A percentile compares a stretch with the other conserved stretches of the same genome.
phyloP scores from a whole-genome alignment of 2,888 invertebrate species.

The Hydraecia micacea region DNA sequence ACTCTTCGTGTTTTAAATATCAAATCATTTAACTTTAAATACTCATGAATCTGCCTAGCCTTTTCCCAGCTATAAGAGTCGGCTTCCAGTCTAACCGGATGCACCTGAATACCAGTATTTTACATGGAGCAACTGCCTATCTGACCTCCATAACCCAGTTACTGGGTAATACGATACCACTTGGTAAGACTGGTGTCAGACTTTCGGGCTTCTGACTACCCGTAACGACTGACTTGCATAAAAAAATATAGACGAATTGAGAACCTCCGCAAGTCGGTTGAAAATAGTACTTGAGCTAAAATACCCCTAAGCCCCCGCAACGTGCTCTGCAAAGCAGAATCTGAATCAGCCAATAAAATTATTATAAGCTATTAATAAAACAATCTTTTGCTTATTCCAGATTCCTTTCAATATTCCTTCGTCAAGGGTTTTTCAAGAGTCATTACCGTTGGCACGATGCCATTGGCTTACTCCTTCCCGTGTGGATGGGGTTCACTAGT shows the following conservation, averaged over 20 bases:
- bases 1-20: too few species aligned
- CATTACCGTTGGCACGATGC: slow-evolving; percentile 82
- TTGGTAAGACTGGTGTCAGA: too few species aligned
- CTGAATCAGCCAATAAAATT: neutral
- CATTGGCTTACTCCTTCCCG: slow-evolving; percentile 81
- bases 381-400: slow-evolving; percentile 68
- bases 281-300: neutral
- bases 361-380: slow-evolving; percentile 25
- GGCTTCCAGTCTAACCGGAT: too few species aligned
- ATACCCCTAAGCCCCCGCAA: neutral
- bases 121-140: too few species aligned
- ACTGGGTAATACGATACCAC: too few species aligned
- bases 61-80: too few species aligned
- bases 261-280: neutral
- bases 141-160: too few species aligned
- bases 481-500: slow-evolving; percentile 81
- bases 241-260: neutral
- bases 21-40: too few species aligned
- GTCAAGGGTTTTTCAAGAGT: slow-evolving; percentile 74
- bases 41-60: too few species aligned
- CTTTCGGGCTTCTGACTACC: too few species aligned
- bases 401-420: slow-evolving; percentile 73
- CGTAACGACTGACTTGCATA: neutral
- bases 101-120: too few species aligned
- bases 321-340: neutral